Conservation (phyloP, 2,797 vertebrate species). For the Anas georgica region DNA sequence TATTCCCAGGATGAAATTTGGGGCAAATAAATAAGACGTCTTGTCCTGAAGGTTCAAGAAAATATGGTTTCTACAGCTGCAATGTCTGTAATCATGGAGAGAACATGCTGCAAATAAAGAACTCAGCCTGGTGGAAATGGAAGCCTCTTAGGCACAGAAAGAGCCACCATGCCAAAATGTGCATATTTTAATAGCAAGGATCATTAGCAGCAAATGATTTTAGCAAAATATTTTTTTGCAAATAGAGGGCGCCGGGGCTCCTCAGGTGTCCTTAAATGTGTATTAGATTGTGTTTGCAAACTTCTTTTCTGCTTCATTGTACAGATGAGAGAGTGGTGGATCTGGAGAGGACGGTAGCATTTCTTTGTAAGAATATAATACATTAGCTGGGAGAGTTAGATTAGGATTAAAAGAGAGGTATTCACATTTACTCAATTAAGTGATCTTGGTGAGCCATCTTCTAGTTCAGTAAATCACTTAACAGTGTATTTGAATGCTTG, state of each 20-base stretch:
- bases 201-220: conserved; percentile 65
- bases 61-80: not conserved
- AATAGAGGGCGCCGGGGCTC: conserved; percentile 60
- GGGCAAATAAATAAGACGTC: not conserved
- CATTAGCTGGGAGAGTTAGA: not conserved
- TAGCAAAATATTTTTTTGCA: conserved; percentile 63
- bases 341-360: not conserved
- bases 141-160: conserved; percentile 1
- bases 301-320: conserved; percentile 50
- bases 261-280: conserved; percentile 60
- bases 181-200: conserved; percentile 61
- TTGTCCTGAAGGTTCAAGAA: not conserved
- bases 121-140: not conserved
- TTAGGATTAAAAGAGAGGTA: not conserved
- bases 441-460: not conserved
- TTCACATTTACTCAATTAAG: not conserved
- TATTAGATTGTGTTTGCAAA: conserved; percentile 59
- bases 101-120: not conserved
- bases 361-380: not conserved
- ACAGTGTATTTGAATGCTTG: not conserved
- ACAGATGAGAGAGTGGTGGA: not conserved
- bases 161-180: conserved; percentile 44
- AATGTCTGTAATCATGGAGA: not conserved
- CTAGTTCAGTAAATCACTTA: not conserved
- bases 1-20: not conserved